A percentile compares a stretch with the other conserved stretches of the same genome.
Conservation (phyloP, 1,140 invertebrate genomes). For the Fragariocoptes setiger region DNA sequence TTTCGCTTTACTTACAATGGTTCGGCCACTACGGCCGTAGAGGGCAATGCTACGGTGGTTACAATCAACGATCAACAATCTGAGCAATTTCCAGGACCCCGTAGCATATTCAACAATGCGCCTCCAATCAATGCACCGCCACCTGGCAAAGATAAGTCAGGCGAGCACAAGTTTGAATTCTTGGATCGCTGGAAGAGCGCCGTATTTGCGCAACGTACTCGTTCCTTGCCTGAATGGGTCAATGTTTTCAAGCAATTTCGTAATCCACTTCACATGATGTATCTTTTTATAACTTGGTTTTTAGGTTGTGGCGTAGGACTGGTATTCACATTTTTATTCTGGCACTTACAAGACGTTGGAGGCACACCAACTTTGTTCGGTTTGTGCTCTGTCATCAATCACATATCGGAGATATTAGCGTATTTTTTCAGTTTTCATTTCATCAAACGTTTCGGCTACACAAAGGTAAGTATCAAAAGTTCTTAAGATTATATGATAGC, state of each 20-base stretch:
- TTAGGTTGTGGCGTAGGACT: conserved; percentile 98
- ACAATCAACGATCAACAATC: not conserved
- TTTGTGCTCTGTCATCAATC: conserved; percentile 88
- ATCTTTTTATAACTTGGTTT: conserved; percentile 85
- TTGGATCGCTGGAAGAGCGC: conserved; percentile 24
- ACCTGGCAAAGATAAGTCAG: conserved; percentile 1
- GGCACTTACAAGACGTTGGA: conserved; percentile 85
- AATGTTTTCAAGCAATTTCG: conserved; percentile 51
- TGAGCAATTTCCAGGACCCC: not conserved
- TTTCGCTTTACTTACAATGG: conserved; percentile 20
- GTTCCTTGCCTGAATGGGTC: conserved; percentile 65
- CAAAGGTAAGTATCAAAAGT: conserved; percentile 43
- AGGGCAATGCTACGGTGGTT: not conserved
- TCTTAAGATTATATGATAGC: no score
- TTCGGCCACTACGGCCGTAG: not conserved
- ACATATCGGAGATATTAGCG: conserved; percentile 88
- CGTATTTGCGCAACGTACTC: conserved; percentile 67
- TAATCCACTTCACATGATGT: conserved; percentile 59
- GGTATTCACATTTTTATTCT: conserved; percentile 96
- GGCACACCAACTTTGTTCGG: conserved; percentile 89
- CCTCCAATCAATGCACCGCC: conserved; percentile 9
- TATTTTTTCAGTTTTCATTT: conserved; percentile 90
- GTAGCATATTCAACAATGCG: conserved; percentile 9
- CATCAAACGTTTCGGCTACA: conserved; percentile 69
- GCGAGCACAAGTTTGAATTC: conserved; percentile 7